Evolutionary conservation across 2,888 invertebrate species (phyloP).

Genomic region (Drosophila lutescens): DNA sequence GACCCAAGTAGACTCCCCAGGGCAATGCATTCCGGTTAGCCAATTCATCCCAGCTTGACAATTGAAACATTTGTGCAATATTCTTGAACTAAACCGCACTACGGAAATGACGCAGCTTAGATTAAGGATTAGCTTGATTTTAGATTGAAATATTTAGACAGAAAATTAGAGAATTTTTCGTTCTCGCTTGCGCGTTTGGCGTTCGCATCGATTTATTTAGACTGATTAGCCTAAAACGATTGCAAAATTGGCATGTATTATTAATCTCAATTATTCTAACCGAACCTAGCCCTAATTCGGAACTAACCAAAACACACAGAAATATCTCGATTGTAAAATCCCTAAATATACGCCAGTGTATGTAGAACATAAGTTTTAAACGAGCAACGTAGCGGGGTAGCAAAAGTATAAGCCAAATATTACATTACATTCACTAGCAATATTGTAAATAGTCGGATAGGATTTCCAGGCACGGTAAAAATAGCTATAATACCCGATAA

Average conservation of each 20-base stretch:
- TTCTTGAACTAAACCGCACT: constrained; percentile 15
- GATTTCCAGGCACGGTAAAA: constrained; percentile 68
- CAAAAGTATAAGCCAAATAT: constrained; percentile 70
- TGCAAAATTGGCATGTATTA: constrained; percentile 54
- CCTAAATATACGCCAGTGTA: constrained; percentile 11
- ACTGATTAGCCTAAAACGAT: constrained; percentile 80
- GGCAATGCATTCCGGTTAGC: constrained; percentile 25
- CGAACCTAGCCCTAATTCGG: constrained; percentile 15
- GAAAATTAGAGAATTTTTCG: constrained; percentile 56
- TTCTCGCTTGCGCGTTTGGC: constrained; percentile 51
- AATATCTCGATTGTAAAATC: constrained; percentile 8
- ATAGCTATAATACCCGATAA: constrained; percentile 64
- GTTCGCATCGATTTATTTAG: constrained; percentile 72
- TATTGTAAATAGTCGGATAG: constrained; percentile 58
- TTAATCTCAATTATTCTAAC: constrained; percentile 19
- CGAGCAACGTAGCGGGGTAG: constrained; percentile 52
- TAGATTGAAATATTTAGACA: constrained; percentile 66
- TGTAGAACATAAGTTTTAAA: constrained; percentile 54
- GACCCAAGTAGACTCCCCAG: constrained; percentile 12
- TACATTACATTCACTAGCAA: constrained; percentile 50
- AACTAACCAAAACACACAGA: constrained; percentile 11
- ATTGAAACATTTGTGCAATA: constrained; percentile 31
- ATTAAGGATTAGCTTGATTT: constrained; percentile 42
- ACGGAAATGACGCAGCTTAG: constrained; percentile 24
- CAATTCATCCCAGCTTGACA: background rate